Conservation (phyloP, 2,113 vertebrate species). For the Dipodomys stephensi region DNA sequence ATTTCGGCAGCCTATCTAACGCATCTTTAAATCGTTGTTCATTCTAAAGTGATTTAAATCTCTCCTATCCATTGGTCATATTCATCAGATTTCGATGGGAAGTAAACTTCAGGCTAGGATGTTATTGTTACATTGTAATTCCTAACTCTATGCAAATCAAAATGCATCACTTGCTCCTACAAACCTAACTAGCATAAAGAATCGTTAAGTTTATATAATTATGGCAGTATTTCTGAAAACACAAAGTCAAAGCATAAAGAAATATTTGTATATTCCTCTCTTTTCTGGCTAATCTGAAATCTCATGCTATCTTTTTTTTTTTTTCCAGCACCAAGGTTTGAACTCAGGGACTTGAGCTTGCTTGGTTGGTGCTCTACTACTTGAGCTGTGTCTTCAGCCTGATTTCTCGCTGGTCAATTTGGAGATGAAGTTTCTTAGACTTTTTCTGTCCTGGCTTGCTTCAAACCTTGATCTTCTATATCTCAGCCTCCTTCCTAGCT, state of each 20-base stretch:
- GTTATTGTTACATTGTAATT: slow-evolving; percentile 3
- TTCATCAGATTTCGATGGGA: slow-evolving; percentile 42
- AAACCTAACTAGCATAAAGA: slow-evolving; percentile 14
- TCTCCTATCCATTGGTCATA: not conserved
- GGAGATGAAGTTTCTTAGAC: too few species aligned
- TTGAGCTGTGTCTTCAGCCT: too few species aligned
- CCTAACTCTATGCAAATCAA: not conserved
- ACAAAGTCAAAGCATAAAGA: not conserved
- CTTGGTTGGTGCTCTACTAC: too few species aligned
- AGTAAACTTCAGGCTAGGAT: not conserved
- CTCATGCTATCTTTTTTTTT: slow-evolving; percentile 35
- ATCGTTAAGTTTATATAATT: slow-evolving; percentile 21
- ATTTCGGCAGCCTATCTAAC: slow-evolving; percentile 57
- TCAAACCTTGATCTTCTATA: too few species aligned
- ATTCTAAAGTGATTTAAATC: slow-evolving; percentile 45
- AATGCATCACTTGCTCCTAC: not conserved
- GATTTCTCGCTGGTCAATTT: too few species aligned
- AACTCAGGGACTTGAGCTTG: too few species aligned
- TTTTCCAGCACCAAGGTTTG: too few species aligned
- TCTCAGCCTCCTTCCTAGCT: too few species aligned
- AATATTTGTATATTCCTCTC: slow-evolving; percentile 10
- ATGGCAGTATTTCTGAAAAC: slow-evolving; percentile 56
- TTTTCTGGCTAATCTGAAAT: not conserved
- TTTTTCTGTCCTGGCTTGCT: too few species aligned
- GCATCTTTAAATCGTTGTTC: slow-evolving; percentile 43